phyloP scores from a whole-genome alignment of 2,888 invertebrate species.

The Hyposoter dolosus region DNA sequence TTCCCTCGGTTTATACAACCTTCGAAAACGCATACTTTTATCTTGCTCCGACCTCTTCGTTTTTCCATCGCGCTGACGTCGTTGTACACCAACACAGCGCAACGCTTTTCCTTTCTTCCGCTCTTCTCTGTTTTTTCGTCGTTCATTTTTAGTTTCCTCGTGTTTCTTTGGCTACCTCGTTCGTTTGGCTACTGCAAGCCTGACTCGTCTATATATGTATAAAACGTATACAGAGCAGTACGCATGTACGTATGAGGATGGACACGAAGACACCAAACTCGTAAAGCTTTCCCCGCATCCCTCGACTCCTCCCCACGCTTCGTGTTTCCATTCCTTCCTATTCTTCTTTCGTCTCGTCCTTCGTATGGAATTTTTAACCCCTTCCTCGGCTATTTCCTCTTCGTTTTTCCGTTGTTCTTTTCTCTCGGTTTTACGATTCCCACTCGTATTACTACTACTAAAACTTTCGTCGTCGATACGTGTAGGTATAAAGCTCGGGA shows the following conservation, averaged over 20 bases:
- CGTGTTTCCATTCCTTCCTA: conserved; percentile 62
- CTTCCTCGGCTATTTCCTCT: conserved; percentile 54
- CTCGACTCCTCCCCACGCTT: conserved; percentile 36
- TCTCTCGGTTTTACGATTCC: conserved; percentile 57
- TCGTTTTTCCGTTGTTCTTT: conserved; percentile 63
- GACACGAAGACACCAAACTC: conserved; percentile 60
- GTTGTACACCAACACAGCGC: conserved; percentile 36
- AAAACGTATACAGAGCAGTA: conserved; percentile 8
- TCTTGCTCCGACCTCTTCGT: conserved; percentile 30
- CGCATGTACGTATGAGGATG: conserved; percentile 22
- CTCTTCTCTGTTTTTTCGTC: background rate
- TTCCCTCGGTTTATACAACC: conserved; percentile 80
- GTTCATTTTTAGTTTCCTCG: background rate
- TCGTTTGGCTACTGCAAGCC: conserved; percentile 20
- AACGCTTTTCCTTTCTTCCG: conserved; percentile 28
- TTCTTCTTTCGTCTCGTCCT: conserved; percentile 68
- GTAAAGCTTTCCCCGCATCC: conserved; percentile 56
- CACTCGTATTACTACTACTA: conserved; percentile 30
- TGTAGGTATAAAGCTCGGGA: conserved; percentile 9
- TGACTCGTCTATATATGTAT: background rate
- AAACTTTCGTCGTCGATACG: conserved; percentile 32
- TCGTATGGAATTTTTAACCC: conserved; percentile 45
- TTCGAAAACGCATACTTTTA: conserved; percentile 72
- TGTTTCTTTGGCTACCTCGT: conserved; percentile 9
- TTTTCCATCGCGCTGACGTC: conserved; percentile 12